Base-by-base conservation (phyloP, 1,140 invertebrate genomes). In the Ceratina japonica region DNA sequence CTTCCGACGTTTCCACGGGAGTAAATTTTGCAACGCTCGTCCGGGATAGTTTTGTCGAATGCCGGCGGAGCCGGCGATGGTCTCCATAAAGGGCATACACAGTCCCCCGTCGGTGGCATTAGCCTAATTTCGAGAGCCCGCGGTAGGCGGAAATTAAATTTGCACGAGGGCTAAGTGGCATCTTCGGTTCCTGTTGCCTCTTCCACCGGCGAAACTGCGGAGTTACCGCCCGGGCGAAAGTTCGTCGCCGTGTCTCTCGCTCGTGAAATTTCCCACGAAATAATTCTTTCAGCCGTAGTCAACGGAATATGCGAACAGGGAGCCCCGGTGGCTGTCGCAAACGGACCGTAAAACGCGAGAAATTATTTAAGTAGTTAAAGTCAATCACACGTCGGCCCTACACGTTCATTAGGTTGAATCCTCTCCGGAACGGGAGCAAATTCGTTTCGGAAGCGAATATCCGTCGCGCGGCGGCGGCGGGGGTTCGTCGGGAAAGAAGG, bases 141-240 rank as follows among this genome's bases (percentile, higher is more conserved):
- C 58, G 54, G 69, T 64, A 75, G 74, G 51, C 54, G 54, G 71
- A 76, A 86, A 87, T 87, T 84, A 87, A 87, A 87, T 86, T 87
- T 87, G 70, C 84, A 87, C 79, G 73, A 87, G 82, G 70, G 76
- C 85, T 87, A 87, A 87, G 85, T 86, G 84, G 84, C 69, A 73
- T 81, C 75, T 84, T 87, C 85, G 81, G 83, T 86, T 81, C 81
- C 51, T 52, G 62, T 70, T 65, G 63, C 64, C 72, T 56, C 37
- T 24, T 52, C 31, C 66, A 24, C 70, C 7, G 10, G 20, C 51
- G 27, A 75, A 76, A 44, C 37, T 44, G 15, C 54, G 13, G 82
- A 78, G 71, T 71, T 71, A 56, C 78, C 37, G 64, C 69, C 52
- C 44, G 69, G 72, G 44, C 72, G 54, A 77, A 86, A 85, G 68